phyloP scores from a whole-genome alignment of 2,888 invertebrate species.

The Parelbella ahira region DNA sequence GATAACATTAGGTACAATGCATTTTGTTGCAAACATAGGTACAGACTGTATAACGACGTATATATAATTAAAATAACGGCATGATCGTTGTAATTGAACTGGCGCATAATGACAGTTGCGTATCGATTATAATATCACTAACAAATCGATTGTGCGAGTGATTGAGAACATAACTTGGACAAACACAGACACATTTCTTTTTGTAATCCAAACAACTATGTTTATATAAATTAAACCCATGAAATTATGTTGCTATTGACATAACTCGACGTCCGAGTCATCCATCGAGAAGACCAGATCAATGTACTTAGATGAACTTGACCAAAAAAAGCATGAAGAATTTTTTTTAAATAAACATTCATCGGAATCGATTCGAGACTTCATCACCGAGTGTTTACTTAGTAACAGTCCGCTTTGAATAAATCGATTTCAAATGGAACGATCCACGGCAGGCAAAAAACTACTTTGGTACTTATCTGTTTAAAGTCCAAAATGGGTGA shows the following conservation, averaged over 20 bases:
- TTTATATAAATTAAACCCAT: constrained; percentile 43
- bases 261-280: constrained; percentile 54
- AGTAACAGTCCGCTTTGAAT: constrained; percentile 72
- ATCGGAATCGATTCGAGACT: constrained; percentile 65
- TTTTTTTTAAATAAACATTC: constrained; percentile 70
- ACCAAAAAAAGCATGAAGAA: constrained; percentile 64
- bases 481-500: constrained; percentile 27
- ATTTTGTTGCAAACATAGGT: too few relatives aligned
- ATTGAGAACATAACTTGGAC: constrained; percentile 6
- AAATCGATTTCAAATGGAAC: constrained; percentile 61
- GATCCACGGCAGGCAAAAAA: constrained; percentile 31
- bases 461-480: constrained; percentile 33
- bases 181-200: constrained; percentile 18
- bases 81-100: background rate
- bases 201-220: constrained; percentile 37
- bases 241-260: constrained; percentile 48
- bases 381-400: constrained; percentile 71
- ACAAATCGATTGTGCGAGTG: constrained; percentile 12
- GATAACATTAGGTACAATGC: too few relatives aligned
- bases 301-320: constrained; percentile 58
- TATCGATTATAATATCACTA: constrained; percentile 15
- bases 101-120: background rate
- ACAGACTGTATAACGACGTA: constrained; percentile 5
- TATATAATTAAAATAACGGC: constrained; percentile 1
- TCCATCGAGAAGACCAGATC: constrained; percentile 46